Conservation (phyloP, 2,888 invertebrate species). For the Parapristionchus giblindavisi region DNA sequence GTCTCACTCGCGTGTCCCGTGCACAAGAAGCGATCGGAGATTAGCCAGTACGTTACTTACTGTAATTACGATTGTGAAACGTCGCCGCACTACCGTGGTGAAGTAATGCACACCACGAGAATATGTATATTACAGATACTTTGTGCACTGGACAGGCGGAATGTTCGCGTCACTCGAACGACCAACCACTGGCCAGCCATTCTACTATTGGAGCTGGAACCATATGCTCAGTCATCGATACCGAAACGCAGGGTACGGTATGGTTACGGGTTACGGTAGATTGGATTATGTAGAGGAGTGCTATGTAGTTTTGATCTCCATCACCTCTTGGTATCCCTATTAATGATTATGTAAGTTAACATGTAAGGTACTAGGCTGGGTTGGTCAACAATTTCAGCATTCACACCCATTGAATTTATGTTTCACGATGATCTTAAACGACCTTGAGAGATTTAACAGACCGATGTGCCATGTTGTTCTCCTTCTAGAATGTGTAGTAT, state of each 20-base stretch:
- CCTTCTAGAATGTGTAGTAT: too few species aligned
- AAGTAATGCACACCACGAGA: too few species aligned
- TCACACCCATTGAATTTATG: too few species aligned
- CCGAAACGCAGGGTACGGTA: slow-evolving; percentile 39
- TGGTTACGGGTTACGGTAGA: slow-evolving; percentile 10
- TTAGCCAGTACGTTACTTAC: slow-evolving; percentile 17
- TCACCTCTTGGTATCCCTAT: too few species aligned
- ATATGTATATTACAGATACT: slow-evolving; percentile 26
- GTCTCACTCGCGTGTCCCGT: slow-evolving; percentile 30
- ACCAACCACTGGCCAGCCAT: slow-evolving; percentile 46
- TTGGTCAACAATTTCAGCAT: too few species aligned
- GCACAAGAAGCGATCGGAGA: slow-evolving; percentile 25
- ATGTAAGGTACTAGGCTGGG: too few species aligned
- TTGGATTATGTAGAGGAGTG: too few species aligned
- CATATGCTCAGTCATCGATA: slow-evolving; percentile 73
- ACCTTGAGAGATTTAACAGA: too few species aligned
- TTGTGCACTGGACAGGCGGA: slow-evolving; percentile 94
- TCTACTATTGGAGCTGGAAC: slow-evolving; percentile 74
- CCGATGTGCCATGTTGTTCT: too few species aligned
- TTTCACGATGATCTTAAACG: too few species aligned
- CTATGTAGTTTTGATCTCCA: too few species aligned
- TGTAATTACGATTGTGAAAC: background rate
- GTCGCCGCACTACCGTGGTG: background rate
- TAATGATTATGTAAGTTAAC: too few species aligned
- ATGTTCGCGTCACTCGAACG: slow-evolving; percentile 80